Evolutionary conservation across 2,888 invertebrate genomes (phyloP), one percentile per base, ranked within the genome.

Genomic region (Eristalinus sepulchralis): DNA sequence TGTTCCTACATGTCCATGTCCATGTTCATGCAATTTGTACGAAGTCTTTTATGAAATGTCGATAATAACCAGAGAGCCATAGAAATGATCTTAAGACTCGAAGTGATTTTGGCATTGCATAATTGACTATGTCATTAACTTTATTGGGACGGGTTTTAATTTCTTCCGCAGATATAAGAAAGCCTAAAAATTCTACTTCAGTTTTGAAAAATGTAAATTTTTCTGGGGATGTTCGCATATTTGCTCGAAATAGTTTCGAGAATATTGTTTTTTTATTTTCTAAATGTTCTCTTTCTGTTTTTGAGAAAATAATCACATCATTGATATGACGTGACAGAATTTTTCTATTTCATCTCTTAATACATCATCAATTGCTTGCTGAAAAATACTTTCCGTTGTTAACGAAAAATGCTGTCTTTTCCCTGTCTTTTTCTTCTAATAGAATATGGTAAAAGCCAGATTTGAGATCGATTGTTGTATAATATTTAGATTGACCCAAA

Each of bases 1-100:
- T n/a, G n/a, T n/a, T n/a, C n/a, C n/a, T n/a, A n/a, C n/a, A n/a
- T n/a, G n/a, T n/a, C n/a, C n/a, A n/a, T n/a, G n/a, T n/a, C n/a
- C n/a, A n/a, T n/a, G n/a, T n/a, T n/a, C n/a, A n/a, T n/a, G 67
- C 6, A 4, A 70, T 57, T 8, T 57, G 36, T n/a, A 36, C 70
- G 17, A 39, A 62, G 11, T 68, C 68, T 22, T 11, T 57, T 5
- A 68, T 55, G 33, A 55, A 31, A 31, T 6, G 31, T 6, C 53
- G 13, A 27, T 59, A 70, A 17, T 34, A 70, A 27, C 60, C 31
- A 5, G 60, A 71, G 27, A 83, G 53, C 1, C 82, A 64, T 24
- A 71, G 70, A 27, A 82, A 82, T 1, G 66, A 83, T 33, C 76
- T 31, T 11, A 82, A 20, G 13, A 20, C 33, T 11, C 33, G 36